Conservation (phyloP, 2,113 vertebrate species). For the Nycticryphes semicollaris region DNA sequence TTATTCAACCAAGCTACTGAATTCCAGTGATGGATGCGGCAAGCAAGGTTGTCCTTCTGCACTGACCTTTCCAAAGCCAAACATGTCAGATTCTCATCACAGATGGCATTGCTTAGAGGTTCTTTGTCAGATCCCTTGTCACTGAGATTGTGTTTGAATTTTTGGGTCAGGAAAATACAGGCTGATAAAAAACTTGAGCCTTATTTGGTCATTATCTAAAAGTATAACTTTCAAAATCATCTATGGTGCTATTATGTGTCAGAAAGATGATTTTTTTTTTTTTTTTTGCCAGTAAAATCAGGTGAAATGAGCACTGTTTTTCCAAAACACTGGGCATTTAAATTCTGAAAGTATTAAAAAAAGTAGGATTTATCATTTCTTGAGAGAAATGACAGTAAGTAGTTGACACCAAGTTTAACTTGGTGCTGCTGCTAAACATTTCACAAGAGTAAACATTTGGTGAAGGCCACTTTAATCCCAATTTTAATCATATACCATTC, state of each 20-base stretch:
- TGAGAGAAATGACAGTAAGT: neutral
- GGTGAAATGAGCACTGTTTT: neutral
- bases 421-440: neutral
- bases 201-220: neutral
- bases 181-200: neutral
- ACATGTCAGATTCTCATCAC: constrained; percentile 15
- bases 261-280: neutral
- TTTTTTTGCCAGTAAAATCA: neutral
- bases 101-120: constrained; percentile 30
- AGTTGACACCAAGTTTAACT: neutral
- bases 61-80: constrained; percentile 24
- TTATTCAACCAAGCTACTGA: neutral
- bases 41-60: constrained; percentile 18
- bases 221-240: neutral
- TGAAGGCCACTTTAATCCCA: neutral
- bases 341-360: neutral
- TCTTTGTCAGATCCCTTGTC: constrained; percentile 25
- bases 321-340: neutral
- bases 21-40: neutral
- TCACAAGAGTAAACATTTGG: constrained; percentile 18
- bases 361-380: neutral
- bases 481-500: constrained; percentile 48
- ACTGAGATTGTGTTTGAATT: constrained; percentile 3
- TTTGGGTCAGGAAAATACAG: neutral
- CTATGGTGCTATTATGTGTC: neutral